Base-by-base conservation (phyloP, 2,113 vertebrate species). In the Ondatra zibethicus region DNA sequence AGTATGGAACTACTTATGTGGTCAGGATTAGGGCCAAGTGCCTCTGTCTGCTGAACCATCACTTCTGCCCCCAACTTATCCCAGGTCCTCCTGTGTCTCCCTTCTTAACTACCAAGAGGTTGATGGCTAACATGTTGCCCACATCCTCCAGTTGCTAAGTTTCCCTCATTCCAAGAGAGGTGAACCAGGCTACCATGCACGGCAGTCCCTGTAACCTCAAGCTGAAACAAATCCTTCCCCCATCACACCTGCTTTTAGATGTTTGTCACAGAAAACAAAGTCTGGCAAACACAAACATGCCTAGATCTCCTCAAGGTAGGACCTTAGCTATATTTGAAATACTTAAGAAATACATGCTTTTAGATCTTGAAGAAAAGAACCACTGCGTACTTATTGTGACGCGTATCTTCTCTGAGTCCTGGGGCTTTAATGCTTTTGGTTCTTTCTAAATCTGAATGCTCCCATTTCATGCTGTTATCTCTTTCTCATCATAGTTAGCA, bases 331-430 rank as follows among this genome's bases (percentile, higher is more conserved):
- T 42, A 39, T 14, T 10, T 63, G 58, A 63, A 84, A 65, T 58
- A 82, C 21, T 27, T 82, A 27, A 39, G 21, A 58, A 25, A 82
- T 45, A 25, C 2, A 31, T 31, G 14, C 63, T 19, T 84, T 84
- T 42, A 45, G 7, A 63, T 31, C 58, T 19, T 45, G 58, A 82
- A 82, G 52, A 82, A 13, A 13, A 61, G 36, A 82, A 61, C 25
- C 7, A 21, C 11, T 0, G 13, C 13, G 14, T 29, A 19, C 4
- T 42, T 45, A 17, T 1, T 84, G 58, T 8, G 58, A 42, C 7
- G 0, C 9, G 7, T 23, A n/a, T 63, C 25, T 63, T 84, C 25
- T 84, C n/a, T 31, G 58, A 84, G 7, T 17, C 58, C 7, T 84
- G 5, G 11, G 29, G 7, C 8, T 61, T 17, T 65, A 65, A 31